A percentile compares a stretch with the other conserved stretches of the same genome.
Conservation (phyloP, 2,113 vertebrate genomes). For the Danionella cerebrum region DNA sequence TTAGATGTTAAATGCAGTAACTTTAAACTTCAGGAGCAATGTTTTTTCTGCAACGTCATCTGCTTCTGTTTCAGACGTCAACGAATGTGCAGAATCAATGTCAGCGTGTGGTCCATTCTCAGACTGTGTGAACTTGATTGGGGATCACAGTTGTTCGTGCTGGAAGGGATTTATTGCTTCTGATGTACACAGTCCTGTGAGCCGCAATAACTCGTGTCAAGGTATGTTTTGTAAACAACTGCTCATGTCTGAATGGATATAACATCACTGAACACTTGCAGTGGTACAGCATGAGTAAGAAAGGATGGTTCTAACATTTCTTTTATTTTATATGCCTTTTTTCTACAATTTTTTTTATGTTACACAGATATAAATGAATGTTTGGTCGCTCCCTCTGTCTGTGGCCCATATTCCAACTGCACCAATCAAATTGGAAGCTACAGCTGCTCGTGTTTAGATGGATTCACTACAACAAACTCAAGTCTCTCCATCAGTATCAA, state of each 20-base stretch:
- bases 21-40: background rate
- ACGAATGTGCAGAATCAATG: background rate
- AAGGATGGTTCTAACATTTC: too few relatives aligned
- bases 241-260: too few relatives aligned
- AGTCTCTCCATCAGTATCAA: background rate
- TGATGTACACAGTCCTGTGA: constrained; percentile 14
- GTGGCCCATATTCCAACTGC: background rate
- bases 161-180: background rate
- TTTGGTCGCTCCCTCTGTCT: background rate
- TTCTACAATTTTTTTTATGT: rapidly evolving
- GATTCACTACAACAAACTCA: background rate
- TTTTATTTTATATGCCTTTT: background rate
- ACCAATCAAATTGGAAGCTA: background rate
- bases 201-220: background rate
- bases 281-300: too few relatives aligned
- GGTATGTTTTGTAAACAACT: background rate
- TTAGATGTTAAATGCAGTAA: background rate
- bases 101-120: constrained; percentile 8
- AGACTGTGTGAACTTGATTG: background rate
- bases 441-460: background rate
- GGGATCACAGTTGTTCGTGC: constrained; percentile 40
- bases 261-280: too few relatives aligned
- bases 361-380: constrained; percentile 6
- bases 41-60: background rate
- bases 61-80: background rate